Conservation (phyloP, 2,113 vertebrate genomes). For the Rhineura floridana region DNA sequence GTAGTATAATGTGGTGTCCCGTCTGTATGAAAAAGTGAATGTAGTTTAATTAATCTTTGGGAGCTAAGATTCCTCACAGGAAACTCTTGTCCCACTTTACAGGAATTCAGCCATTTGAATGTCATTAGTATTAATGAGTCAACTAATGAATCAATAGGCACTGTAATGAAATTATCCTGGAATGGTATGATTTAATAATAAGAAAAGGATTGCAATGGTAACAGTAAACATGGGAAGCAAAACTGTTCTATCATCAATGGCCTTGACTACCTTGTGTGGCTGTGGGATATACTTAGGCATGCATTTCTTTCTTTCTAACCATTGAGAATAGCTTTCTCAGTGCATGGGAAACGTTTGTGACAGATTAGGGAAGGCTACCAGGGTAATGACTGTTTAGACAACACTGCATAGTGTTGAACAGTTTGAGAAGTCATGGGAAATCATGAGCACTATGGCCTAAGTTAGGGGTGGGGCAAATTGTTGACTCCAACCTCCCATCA, state of each 20-base stretch:
- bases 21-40: slow-evolving; percentile 31
- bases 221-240: slow-evolving; percentile 40
- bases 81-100: slow-evolving; percentile 60
- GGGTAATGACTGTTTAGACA: background rate
- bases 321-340: background rate
- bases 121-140: slow-evolving; percentile 50
- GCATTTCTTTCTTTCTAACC: background rate
- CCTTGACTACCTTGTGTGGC: background rate
- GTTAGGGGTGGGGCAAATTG: background rate
- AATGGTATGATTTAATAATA: slow-evolving; percentile 22
- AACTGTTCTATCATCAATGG: slow-evolving; percentile 3
- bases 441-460: background rate
- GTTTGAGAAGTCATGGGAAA: background rate
- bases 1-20: background rate
- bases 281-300: background rate
- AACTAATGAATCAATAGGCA: slow-evolving; percentile 56
- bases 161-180: slow-evolving; percentile 55
- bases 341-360: background rate
- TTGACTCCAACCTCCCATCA: background rate
- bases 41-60: slow-evolving; percentile 48
- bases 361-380: background rate
- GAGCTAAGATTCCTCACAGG: slow-evolving; percentile 48
- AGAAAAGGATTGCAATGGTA: slow-evolving; percentile 23
- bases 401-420: background rate
- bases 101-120: slow-evolving; percentile 49